Percentiles rank a stretch among this genome's conserved stretches.
These are phyloP conservation scores for Xestia ashworthii DNA, from an alignment of 2,888 invertebrate species.

Conservation along the genomic window DNA sequence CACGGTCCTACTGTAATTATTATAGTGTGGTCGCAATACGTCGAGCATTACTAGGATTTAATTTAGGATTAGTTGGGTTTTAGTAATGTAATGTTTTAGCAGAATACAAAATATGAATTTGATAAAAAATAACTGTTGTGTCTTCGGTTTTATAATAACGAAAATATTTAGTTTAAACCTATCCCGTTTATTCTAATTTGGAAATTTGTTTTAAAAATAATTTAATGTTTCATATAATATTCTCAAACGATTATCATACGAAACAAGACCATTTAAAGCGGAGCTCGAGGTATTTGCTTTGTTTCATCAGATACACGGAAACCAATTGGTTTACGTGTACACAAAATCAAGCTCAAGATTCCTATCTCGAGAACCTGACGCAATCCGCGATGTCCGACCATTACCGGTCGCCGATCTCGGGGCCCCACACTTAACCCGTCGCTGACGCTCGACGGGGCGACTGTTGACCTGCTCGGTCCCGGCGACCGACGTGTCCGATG, in stretches of 20 bases:
- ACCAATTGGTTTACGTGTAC: slow-evolving; percentile 8
- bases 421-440: slow-evolving; percentile 39
- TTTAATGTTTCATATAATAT: background rate
- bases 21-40: slow-evolving; percentile 44
- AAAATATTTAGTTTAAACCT: background rate
- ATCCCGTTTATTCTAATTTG: background rate
- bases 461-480: slow-evolving; percentile 41
- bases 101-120: slow-evolving; percentile 4
- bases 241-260: background rate
- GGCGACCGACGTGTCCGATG: background rate
- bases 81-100: background rate
- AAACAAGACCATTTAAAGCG: background rate
- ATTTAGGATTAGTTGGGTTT: slow-evolving; percentile 11
- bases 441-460: slow-evolving; percentile 30
- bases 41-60: slow-evolving; percentile 46
- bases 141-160: background rate
- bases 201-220: background rate
- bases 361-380: slow-evolving; percentile 21
- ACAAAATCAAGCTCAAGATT: slow-evolving; percentile 27
- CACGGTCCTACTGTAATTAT: slow-evolving; percentile 48
- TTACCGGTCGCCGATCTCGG: slow-evolving; percentile 44
- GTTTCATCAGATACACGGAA: slow-evolving; percentile 13
- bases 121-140: background rate
- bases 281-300: background rate
- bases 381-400: slow-evolving; percentile 33